phyloP scores from a whole-genome alignment of 2,113 vertebrate genomes.

The Salvelinus alpinus region DNA sequence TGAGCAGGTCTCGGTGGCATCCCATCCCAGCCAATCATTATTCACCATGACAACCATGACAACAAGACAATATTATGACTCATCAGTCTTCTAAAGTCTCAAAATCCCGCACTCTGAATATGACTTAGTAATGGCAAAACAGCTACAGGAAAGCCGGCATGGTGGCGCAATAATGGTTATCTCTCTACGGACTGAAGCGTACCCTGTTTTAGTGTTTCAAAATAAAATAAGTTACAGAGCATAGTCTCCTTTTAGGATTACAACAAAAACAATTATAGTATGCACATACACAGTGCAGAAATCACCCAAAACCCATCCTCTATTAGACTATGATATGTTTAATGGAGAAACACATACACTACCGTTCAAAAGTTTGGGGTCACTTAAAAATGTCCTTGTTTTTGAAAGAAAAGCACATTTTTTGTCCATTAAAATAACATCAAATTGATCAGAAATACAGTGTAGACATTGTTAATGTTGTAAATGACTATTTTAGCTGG shows the following conservation, averaged over 20 bases:
- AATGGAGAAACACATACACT: conserved; percentile 8
- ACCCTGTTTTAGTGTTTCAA: conserved; percentile 17
- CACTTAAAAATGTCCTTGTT: too few relatives aligned
- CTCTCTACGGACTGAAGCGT: conserved; percentile 17
- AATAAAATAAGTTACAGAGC: neutral
- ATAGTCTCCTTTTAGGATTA: conserved; percentile 11
- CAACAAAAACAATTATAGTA: conserved; percentile 11
- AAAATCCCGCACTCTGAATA: conserved; percentile 1
- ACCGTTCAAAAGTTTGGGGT: too few relatives aligned
- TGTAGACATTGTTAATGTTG: too few relatives aligned
- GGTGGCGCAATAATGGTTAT: conserved; percentile 6
- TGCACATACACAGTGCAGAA: conserved; percentile 36
- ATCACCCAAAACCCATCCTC: conserved; percentile 29
- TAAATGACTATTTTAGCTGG: too few relatives aligned
- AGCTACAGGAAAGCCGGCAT: too few relatives aligned
- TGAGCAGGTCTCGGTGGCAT: conserved; percentile 67
- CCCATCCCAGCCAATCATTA: conserved; percentile 7
- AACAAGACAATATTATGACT: conserved; percentile 13
- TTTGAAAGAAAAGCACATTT: too few relatives aligned
- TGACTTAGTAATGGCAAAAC: neutral
- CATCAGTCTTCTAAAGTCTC: conserved; percentile 28
- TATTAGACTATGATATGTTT: neutral
- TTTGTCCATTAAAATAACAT: too few relatives aligned
- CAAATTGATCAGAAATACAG: too few relatives aligned
- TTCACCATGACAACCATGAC: conserved; percentile 19